A percentile compares a stretch with the other conserved stretches of the same genome.
Conservation (phyloP, 1,140 invertebrate species). For the Armadillidium nasatum region DNA sequence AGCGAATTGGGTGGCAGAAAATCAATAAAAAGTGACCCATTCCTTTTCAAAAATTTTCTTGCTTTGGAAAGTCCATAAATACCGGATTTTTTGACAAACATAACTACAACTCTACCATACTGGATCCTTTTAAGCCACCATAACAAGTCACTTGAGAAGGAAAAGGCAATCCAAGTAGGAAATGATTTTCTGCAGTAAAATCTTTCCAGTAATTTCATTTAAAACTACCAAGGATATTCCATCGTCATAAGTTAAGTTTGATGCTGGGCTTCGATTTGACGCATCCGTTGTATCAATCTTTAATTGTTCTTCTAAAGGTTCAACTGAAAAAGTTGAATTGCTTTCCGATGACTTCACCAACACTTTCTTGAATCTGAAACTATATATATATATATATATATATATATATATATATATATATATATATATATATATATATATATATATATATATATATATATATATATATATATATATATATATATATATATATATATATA, state of each 20-base stretch:
- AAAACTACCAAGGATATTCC: constrained; percentile 30
- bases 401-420: no score
- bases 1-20: constrained; percentile 26
- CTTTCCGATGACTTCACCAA: no score
- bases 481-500: no score
- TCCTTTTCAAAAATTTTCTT: neutral
- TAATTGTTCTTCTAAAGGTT: no score
- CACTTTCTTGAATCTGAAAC: no score
- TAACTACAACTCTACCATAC: constrained; percentile 27
- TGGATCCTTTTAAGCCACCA: constrained; percentile 29
- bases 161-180: constrained; percentile 29
- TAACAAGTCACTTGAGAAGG: constrained; percentile 22
- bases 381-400: no score
- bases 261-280: no score
- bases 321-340: no score
- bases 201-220: constrained; percentile 18
- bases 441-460: no score
- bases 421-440: no score
- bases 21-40: constrained; percentile 29
- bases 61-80: constrained; percentile 25
- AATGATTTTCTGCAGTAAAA: constrained; percentile 30
- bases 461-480: no score
- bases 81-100: constrained; percentile 24
- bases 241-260: constrained; percentile 13
- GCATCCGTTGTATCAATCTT: no score